Conservation (phyloP, 2,113 vertebrate genomes). For the Oceanodroma tethys region DNA sequence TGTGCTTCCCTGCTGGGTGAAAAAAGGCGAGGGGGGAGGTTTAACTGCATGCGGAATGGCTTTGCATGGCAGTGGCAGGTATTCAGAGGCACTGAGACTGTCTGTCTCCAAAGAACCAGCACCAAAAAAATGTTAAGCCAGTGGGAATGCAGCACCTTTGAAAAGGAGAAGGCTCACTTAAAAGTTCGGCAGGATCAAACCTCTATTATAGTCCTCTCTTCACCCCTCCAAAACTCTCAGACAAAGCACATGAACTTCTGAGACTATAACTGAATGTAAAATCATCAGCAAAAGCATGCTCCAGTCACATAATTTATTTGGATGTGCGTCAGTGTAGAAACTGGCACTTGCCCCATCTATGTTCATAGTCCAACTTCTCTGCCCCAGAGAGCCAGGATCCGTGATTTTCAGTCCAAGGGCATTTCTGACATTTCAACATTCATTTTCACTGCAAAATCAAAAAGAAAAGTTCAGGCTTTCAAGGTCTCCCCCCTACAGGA, state of each 20-base stretch:
- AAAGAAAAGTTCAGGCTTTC: not conserved
- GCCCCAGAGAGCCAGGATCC: not conserved
- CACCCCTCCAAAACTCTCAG: not conserved
- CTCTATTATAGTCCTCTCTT: not conserved
- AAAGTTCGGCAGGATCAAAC: not conserved
- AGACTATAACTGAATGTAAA: not conserved
- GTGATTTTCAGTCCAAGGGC: not conserved
- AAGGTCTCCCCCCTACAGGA: fast-evolving
- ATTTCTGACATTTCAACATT: not conserved
- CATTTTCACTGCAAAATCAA: not conserved
- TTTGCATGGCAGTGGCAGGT: not conserved
- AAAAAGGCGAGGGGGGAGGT: not conserved
- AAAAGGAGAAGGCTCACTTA: not conserved
- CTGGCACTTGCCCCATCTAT: not conserved
- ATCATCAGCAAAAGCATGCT: not conserved
- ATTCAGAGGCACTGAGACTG: not conserved
- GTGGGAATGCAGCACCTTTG: not conserved
- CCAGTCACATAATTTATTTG: not conserved
- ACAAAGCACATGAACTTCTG: not conserved
- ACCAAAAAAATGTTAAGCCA: not conserved
- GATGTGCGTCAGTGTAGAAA: not conserved
- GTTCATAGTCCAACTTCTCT: not conserved
- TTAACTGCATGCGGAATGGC: not conserved
- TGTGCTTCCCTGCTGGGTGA: not conserved
- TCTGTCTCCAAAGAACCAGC: not conserved